These are phyloP conservation scores for Phocoena phocoena DNA, from an alignment of 2,113 vertebrate genomes.

Conservation along the genomic window DNA sequence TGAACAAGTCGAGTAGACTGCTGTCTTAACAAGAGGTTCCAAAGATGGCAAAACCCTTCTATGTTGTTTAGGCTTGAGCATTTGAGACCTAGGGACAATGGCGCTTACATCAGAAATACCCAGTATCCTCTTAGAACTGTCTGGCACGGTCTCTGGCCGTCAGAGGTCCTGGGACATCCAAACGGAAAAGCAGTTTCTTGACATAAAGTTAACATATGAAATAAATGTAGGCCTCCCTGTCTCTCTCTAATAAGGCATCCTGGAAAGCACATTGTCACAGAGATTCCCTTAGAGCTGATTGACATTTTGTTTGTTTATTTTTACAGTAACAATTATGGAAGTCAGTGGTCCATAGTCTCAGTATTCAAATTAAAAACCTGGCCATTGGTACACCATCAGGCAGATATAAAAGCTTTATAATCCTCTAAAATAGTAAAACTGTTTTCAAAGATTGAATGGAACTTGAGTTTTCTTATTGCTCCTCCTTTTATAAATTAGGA, in stretches of 20 bases:
- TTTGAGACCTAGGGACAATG: background rate
- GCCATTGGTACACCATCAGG: background rate
- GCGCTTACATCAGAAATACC: constrained; percentile 15
- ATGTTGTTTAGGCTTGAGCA: background rate
- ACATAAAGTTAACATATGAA: background rate
- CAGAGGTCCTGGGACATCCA: background rate
- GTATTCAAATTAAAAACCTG: constrained; percentile 33
- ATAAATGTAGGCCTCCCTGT: background rate
- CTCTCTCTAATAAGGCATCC: background rate
- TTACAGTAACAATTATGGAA: background rate
- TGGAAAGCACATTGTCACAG: background rate
- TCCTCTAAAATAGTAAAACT: constrained; percentile 26
- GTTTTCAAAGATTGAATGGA: constrained; percentile 15
- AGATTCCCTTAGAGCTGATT: background rate
- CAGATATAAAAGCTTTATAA: constrained; percentile 21
- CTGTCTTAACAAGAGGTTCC: background rate
- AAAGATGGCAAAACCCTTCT: background rate
- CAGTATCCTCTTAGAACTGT: background rate
- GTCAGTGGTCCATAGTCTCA: background rate
- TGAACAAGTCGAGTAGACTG: background rate
- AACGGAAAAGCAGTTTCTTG: constrained; percentile 24
- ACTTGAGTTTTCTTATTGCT: background rate
- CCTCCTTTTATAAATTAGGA: constrained; percentile 26
- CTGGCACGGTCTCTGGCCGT: background rate
- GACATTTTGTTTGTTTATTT: background rate